A percentile compares a stretch with the other conserved stretches of the same genome.
Evolutionary conservation across 2,797 vertebrate genomes (phyloP).

Genomic region (Mallotus villosus): DNA sequence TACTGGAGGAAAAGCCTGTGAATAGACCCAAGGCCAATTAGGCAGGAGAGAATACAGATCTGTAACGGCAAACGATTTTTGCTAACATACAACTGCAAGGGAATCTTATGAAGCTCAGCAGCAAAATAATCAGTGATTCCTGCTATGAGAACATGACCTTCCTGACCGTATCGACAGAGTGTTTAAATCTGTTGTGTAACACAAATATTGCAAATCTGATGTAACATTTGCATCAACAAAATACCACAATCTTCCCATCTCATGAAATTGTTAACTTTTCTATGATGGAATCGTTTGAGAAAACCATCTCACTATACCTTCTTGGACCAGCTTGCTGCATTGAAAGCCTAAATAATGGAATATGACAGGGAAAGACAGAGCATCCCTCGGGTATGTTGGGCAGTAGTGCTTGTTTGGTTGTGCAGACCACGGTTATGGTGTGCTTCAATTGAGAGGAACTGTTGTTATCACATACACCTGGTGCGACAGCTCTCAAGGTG

Average conservation of each 20-base stretch:
- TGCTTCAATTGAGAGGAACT: too few species aligned
- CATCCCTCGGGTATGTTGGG: constrained; percentile 50
- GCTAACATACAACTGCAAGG: constrained; percentile 31
- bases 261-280: constrained; percentile 45
- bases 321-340: too few species aligned
- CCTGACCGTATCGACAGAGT: constrained; percentile 52
- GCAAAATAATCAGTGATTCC: constrained; percentile 51
- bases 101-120: constrained; percentile 30
- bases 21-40: constrained; percentile 51
- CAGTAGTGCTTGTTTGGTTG: constrained; percentile 19
- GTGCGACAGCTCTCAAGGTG: too few species aligned
- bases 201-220: constrained; percentile 30
- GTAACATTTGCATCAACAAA: constrained; percentile 55
- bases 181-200: constrained; percentile 38
- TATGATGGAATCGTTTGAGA: constrained; percentile 30
- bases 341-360: constrained; percentile 13
- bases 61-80: constrained; percentile 51
- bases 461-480: too few species aligned
- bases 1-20: constrained; percentile 39
- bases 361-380: constrained; percentile 40
- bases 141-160: constrained; percentile 62
- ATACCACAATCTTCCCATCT: constrained; percentile 46
- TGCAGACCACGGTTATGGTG: too few species aligned
- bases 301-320: too few species aligned
- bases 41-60: constrained; percentile 57